Conservation (phyloP, 2,113 vertebrate species). For the Noturus placidus region DNA sequence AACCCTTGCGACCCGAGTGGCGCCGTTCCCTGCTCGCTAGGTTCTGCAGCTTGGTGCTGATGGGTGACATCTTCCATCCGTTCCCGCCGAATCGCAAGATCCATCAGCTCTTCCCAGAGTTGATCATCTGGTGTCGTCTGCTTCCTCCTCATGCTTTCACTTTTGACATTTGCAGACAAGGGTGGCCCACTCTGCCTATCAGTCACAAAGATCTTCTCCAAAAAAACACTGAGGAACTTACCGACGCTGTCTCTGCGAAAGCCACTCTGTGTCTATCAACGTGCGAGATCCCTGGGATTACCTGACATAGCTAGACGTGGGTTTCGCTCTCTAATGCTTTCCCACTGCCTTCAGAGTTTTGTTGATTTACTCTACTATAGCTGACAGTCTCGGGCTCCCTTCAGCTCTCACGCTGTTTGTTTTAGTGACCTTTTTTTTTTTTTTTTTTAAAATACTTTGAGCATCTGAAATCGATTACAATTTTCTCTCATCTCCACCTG, state of each 20-base stretch:
- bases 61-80: constrained; percentile 40
- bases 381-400: constrained; percentile 41
- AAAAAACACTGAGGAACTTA: constrained; percentile 38
- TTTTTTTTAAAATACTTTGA: background rate
- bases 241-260: constrained; percentile 39
- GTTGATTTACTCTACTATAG: constrained; percentile 42
- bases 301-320: constrained; percentile 38
- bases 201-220: constrained; percentile 43
- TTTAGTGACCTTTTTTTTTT: constrained; percentile 19
- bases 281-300: constrained; percentile 45
- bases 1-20: constrained; percentile 37
- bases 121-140: constrained; percentile 38
- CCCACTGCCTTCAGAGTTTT: constrained; percentile 31
- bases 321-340: constrained; percentile 20
- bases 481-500: constrained; percentile 18
- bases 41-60: constrained; percentile 31
- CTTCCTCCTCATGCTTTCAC: constrained; percentile 33
- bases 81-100: constrained; percentile 42
- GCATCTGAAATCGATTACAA: constrained; percentile 47
- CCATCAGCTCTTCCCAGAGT: constrained; percentile 42
- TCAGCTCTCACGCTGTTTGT: constrained; percentile 38
- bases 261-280: constrained; percentile 49
- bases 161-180: constrained; percentile 54
- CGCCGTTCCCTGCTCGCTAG: background rate
- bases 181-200: constrained; percentile 50